Evolutionary conservation across 2,888 invertebrate genomes (phyloP), one percentile per base, ranked within the genome.

Genomic region (Urechis unicinctus): DNA sequence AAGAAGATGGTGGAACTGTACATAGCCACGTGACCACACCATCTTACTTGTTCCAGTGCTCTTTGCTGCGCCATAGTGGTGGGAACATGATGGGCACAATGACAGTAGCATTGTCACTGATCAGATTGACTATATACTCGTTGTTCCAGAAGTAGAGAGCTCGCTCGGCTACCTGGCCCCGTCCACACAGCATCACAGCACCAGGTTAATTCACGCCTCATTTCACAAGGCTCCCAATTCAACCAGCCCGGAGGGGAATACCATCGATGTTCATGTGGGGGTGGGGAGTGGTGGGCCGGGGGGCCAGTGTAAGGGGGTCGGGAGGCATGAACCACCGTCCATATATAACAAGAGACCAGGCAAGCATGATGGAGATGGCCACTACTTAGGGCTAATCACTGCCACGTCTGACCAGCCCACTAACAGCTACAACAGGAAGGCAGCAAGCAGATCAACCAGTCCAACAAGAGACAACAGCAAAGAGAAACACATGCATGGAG

Each of bases 81-180:
- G 97, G 97, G 83, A 97, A 98, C 96, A 98, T 97, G 71, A 98
- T 96, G 69, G 96, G 97, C 88, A 98, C 90, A 78, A 98, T 95
- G 75, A 92, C 89, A 79, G 89, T 88, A 79, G 93, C 95, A 82
- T 97, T 97, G 80, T 98, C 97, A 80, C 96, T 94, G 84, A 98
- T 96, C 81, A 98, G 83, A 64, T 94, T 94, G 88, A 97, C 89
- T 75, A 98, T 94, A 82, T 98, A 98, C 84, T 98, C 98, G 83
- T 97, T 98, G 85, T 98, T 98, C 97, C 97, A 98, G 82, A 92
- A 96, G 82, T 95, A 98, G 68, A 98, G 84, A 71, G 97, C 96
- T 80, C 98, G 86, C 81, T 98, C 98, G 64, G 98, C 97, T 75
- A 97, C 96, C 91, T 96, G 22, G 24, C 24, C 48, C 13, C 17